Evolutionary conservation across 2,888 invertebrate species (phyloP).

Genomic region (Eucera pruinosa): DNA sequence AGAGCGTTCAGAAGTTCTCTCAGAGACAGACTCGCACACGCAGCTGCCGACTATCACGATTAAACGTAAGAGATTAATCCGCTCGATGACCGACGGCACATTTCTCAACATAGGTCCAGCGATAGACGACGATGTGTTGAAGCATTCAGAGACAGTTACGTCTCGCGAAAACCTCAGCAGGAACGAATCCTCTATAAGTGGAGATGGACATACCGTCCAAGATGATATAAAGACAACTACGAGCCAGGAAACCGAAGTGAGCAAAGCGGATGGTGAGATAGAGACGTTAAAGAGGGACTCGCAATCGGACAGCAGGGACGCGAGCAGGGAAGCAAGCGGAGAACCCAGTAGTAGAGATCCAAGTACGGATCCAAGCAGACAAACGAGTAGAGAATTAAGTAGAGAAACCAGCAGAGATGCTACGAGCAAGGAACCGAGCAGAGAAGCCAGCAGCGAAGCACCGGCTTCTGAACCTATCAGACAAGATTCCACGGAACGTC

Average conservation of each 20-base stretch:
- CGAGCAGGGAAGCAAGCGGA: constrained; percentile 48
- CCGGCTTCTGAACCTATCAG: constrained; percentile 77
- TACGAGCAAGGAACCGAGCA: constrained; percentile 64
- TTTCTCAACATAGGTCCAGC: constrained; percentile 86
- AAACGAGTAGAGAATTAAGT: constrained; percentile 53
- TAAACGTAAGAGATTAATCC: constrained; percentile 84
- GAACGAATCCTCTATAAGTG: constrained; percentile 80
- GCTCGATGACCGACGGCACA: constrained; percentile 88
- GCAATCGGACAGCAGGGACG: constrained; percentile 43
- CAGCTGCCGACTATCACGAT: constrained; percentile 74
- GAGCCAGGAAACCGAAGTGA: constrained; percentile 69
- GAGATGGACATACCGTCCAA: constrained; percentile 68
- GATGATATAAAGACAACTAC: constrained; percentile 75
- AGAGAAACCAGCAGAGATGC: constrained; percentile 53
- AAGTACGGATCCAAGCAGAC: constrained; percentile 56
- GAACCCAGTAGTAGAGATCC: constrained; percentile 51
- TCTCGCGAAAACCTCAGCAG: constrained; percentile 81
- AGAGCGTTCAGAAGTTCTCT: constrained; percentile 85
- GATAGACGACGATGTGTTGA: constrained; percentile 78
- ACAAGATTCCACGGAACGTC: constrained; percentile 81
- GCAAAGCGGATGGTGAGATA: constrained; percentile 66
- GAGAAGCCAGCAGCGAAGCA: constrained; percentile 69
- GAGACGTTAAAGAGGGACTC: constrained; percentile 59
- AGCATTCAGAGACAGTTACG: constrained; percentile 68
- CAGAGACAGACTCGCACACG: constrained; percentile 83